phyloP scores from a whole-genome alignment of 2,113 vertebrate species.

The Triplophysa rosa region DNA sequence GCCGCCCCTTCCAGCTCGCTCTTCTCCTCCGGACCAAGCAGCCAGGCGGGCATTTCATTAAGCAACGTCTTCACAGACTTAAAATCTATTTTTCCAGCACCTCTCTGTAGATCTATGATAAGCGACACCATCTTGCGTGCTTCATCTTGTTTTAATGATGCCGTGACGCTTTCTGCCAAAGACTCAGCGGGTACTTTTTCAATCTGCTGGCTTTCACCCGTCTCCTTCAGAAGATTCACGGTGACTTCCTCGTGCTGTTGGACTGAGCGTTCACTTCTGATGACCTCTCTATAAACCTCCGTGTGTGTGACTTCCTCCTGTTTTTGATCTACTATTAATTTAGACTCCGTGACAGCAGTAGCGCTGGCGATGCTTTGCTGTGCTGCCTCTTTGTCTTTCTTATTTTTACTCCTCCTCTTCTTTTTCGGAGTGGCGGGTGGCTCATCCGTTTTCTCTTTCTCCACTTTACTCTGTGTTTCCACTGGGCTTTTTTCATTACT shows the following conservation, averaged over 20 bases:
- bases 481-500: slow-evolving; percentile 50
- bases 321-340: slow-evolving; percentile 48
- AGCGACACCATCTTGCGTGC: slow-evolving; percentile 75
- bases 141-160: slow-evolving; percentile 74
- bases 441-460: slow-evolving; percentile 51
- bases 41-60: slow-evolving; percentile 72
- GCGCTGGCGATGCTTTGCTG: slow-evolving; percentile 55
- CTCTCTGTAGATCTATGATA: slow-evolving; percentile 73
- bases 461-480: slow-evolving; percentile 57
- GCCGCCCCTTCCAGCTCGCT: slow-evolving; percentile 62
- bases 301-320: slow-evolving; percentile 56
- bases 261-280: too few species aligned
- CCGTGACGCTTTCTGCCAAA: slow-evolving; percentile 66
- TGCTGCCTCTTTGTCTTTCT: slow-evolving; percentile 67
- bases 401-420: slow-evolving; percentile 75
- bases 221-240: slow-evolving; percentile 54
- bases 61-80: slow-evolving; percentile 73
- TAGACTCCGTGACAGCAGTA: slow-evolving; percentile 42
- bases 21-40: slow-evolving; percentile 72
- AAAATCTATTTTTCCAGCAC: slow-evolving; percentile 67
- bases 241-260: slow-evolving; percentile 54
- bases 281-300: slow-evolving; percentile 61
- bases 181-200: slow-evolving; percentile 58
- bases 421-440: slow-evolving; percentile 51
- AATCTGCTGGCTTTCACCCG: slow-evolving; percentile 53